A percentile compares a stretch with the other conserved stretches of the same genome.
These are phyloP conservation scores for Ganaspis sp. DNA, from an alignment of 1,140 invertebrate genomes.

Conservation along the genomic window DNA sequence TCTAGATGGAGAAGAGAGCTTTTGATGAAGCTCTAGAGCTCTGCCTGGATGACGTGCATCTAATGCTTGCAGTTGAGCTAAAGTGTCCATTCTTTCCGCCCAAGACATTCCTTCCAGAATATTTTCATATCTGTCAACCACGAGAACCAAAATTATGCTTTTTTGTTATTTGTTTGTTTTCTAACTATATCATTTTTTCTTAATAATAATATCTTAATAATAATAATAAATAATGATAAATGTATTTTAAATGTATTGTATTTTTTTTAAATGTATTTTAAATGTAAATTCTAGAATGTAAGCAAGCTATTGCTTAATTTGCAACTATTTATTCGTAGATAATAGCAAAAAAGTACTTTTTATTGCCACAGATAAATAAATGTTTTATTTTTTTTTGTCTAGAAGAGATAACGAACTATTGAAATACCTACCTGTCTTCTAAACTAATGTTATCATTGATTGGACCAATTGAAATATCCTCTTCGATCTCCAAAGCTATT, in stretches of 20 bases:
- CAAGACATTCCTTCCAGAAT: constrained; percentile 86
- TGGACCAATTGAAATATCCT: constrained; percentile 60
- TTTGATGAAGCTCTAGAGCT: constrained; percentile 93
- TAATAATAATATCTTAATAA: too few species aligned
- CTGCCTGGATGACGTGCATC: constrained; percentile 91
- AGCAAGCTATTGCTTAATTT: not conserved
- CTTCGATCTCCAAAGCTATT: constrained; percentile 79
- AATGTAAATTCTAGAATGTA: too few species aligned
- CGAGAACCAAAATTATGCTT: too few species aligned
- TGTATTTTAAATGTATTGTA: too few species aligned
- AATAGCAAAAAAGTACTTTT: too few species aligned
- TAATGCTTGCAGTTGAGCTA: constrained; percentile 85
- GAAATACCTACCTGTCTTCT: constrained; percentile 63
- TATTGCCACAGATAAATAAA: not conserved
- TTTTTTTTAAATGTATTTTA: too few species aligned
- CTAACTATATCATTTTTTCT: too few species aligned
- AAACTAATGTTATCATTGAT: constrained; percentile 69
- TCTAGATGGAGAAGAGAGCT: constrained; percentile 92
- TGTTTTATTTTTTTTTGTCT: not conserved
- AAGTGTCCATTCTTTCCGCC: constrained; percentile 86
- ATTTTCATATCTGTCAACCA: constrained; percentile 79
- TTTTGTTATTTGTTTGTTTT: too few species aligned
- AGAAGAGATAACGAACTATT: not conserved
- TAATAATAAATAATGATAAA: too few species aligned
- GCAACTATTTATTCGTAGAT: not conserved